A percentile compares a stretch with the other conserved stretches of the same genome.
These are phyloP conservation scores for Nymphalis polychloros DNA, from an alignment of 2,888 invertebrate genomes.

Conservation along the genomic window DNA sequence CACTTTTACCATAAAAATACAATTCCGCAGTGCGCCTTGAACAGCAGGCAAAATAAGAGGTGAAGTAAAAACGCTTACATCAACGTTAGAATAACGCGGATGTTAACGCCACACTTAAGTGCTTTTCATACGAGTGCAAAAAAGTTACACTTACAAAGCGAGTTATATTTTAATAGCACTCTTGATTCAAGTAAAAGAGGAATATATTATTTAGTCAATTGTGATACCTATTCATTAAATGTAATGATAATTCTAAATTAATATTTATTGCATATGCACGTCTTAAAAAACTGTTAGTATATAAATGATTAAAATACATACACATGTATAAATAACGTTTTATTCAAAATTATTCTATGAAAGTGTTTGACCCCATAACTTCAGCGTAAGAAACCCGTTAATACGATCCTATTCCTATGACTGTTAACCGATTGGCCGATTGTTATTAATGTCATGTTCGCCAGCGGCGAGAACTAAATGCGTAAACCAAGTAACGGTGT, in stretches of 20 bases:
- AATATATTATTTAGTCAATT: too few relatives aligned
- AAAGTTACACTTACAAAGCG: conserved; percentile 7
- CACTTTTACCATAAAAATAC: conserved; percentile 71
- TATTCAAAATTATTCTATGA: not conserved
- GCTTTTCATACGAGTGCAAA: conserved; percentile 6
- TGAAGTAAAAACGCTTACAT: conserved; percentile 47
- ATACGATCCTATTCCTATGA: conserved; percentile 49
- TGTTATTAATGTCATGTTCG: conserved; percentile 76
- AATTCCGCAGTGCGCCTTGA: conserved; percentile 56
- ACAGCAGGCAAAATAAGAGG: conserved; percentile 59
- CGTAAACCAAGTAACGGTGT: conserved; percentile 76
- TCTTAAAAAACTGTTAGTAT: too few relatives aligned
- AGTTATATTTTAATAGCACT: not conserved
- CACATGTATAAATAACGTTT: too few relatives aligned
- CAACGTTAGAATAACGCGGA: conserved; percentile 66
- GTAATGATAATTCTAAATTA: too few relatives aligned
- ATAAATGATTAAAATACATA: too few relatives aligned
- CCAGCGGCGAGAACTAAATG: conserved; percentile 70
- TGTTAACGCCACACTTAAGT: conserved; percentile 41
- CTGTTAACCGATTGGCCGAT: conserved; percentile 61
- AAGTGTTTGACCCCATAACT: conserved; percentile 15
- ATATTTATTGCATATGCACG: too few relatives aligned
- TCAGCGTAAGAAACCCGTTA: conserved; percentile 46
- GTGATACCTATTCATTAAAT: too few relatives aligned
- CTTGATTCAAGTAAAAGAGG: not conserved